Base-by-base conservation (phyloP, 1,140 invertebrate genomes). In the Drosophila ananassae region DNA sequence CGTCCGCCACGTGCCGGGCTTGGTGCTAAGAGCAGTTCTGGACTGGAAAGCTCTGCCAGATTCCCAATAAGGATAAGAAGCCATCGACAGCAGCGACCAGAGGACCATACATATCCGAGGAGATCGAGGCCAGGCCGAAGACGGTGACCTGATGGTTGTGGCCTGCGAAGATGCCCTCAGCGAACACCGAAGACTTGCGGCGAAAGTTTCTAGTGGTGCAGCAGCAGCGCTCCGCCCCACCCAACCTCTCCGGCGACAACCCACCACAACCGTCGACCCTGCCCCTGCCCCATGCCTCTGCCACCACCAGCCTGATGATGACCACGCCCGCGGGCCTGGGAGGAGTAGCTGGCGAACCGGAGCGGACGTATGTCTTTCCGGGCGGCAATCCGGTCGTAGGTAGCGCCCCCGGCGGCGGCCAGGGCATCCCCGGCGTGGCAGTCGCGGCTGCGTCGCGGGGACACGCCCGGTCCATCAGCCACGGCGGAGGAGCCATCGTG, bases 401-500 rank as follows among this genome's bases (percentile, higher is more conserved):
- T 84, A 80, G 77, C 83, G 77, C 73, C 8, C 57, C 71, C 8
- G 59, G 61, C 30, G 82, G 85, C 7, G 73, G 63, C 2, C 63
- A 64, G 3, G 81, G 81, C 39, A 91, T 91, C 46, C 85, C 90
- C 21, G 90, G 90, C 28, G 78, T 91, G 44, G 79, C 83, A 3
- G 55, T 84, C 12, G 64, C 62, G 2, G 79, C 68, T 1, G 48
- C 75, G 0, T 90, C 76, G 44, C 93, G 93, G 81, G 95, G 94
- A 68, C 96, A 97, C 90, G 94, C 94, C 37, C 93, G 96, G 32
- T 97, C 96, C 52, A 94, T 96, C 57, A 97, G 96, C 87, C 96
- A 97, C 92, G 83, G 96, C 10, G 96, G 95, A 58, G 93, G 94
- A 25, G 93, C 91, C 25, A 93, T 93, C 30, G 92, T 92, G 60